These are phyloP conservation scores for Fratercula arctica DNA, from an alignment of 2,797 vertebrate genomes.

Conservation along the genomic window DNA sequence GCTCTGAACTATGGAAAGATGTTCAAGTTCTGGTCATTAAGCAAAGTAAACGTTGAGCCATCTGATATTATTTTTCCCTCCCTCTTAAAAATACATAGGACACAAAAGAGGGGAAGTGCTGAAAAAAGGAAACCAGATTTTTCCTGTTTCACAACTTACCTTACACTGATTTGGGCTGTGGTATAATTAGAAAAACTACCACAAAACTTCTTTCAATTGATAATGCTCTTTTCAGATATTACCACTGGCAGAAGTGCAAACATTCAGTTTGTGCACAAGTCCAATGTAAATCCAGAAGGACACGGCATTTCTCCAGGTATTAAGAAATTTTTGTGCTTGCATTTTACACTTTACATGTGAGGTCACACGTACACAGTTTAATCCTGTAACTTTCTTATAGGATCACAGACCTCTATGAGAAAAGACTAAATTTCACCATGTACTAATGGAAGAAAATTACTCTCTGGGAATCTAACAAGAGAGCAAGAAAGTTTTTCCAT, in stretches of 20 bases:
- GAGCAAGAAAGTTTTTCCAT: conserved; percentile 1
- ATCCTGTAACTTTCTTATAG: not conserved
- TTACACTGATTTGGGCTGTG: not conserved
- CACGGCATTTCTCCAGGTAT: not conserved
- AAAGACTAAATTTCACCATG: not conserved
- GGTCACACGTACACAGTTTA: not conserved
- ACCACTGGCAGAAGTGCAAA: not conserved
- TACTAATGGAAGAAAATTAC: conserved; percentile 8
- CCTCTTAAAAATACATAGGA: not conserved
- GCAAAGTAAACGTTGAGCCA: not conserved
- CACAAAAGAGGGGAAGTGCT: not conserved
- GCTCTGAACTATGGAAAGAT: not conserved
- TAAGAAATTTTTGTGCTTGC: not conserved
- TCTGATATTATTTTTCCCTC: not conserved
- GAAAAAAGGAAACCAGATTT: not conserved
- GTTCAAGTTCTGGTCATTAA: not conserved
- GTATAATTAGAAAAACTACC: not conserved
- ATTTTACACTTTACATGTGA: not conserved
- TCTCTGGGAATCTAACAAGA: not conserved
- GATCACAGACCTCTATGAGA: not conserved
- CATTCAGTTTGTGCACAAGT: not conserved
- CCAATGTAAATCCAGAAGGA: not conserved
- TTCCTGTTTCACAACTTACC: conserved; percentile 4
- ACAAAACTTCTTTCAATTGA: not conserved
- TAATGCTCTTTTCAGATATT: not conserved